Percentiles rank a stretch among this genome's conserved stretches.
Evolutionary conservation across 2,888 invertebrate species (phyloP).

Genomic region (Nephrotoma guestfalica): DNA sequence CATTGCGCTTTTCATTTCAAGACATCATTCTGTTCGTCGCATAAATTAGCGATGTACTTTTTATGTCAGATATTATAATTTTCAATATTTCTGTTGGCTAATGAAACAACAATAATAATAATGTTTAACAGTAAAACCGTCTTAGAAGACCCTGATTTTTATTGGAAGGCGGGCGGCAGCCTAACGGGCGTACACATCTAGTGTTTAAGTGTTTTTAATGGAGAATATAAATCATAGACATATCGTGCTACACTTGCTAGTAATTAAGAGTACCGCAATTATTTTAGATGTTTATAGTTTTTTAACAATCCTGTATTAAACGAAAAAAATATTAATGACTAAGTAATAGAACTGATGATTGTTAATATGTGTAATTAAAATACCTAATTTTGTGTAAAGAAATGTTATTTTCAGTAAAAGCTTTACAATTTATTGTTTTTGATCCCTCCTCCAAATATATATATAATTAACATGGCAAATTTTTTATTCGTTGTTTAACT

Average conservation of each 20-base stretch:
- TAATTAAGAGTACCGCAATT: neutral
- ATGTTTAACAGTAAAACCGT: neutral
- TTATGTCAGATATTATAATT: too few species aligned
- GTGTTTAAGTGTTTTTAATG: neutral
- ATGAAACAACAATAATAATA: neutral
- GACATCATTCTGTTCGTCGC: too few species aligned
- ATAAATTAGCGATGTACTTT: too few species aligned
- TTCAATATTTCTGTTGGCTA: neutral
- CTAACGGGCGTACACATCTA: neutral
- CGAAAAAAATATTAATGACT: neutral
- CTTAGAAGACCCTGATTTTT: too few species aligned
- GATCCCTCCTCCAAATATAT: too few species aligned
- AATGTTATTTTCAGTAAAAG: too few species aligned
- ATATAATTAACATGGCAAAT: too few species aligned
- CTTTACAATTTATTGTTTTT: too few species aligned
- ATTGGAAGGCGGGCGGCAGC: too few species aligned
- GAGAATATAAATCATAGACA: neutral
- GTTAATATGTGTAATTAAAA: neutral
- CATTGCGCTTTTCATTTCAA: neutral
- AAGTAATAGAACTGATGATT: neutral
- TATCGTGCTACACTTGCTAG: neutral
- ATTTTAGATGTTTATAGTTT: neutral
- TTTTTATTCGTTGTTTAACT: too few species aligned
- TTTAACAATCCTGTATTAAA: neutral
- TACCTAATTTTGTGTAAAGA: neutral